Percentiles rank a stretch among this genome's conserved stretches.
These are phyloP conservation scores for Mesocricetus auratus DNA, from an alignment of 2,113 vertebrate genomes.

Conservation along the genomic window DNA sequence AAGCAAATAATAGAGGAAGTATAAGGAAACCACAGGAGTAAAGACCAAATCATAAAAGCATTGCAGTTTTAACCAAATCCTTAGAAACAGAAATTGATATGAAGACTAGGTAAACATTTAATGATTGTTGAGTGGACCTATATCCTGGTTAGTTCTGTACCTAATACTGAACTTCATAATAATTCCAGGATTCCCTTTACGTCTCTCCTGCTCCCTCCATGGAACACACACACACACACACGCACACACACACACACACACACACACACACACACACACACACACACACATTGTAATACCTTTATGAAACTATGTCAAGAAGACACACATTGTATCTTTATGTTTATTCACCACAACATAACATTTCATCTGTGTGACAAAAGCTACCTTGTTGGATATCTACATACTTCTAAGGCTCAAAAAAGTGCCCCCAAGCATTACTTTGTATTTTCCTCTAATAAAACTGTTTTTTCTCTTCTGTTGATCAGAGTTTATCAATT, in stretches of 20 bases:
- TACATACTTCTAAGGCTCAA: background rate
- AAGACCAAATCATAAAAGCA: background rate
- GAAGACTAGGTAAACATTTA: background rate
- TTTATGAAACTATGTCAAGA: background rate
- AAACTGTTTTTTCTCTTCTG: conserved; percentile 25
- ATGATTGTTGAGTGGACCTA: background rate
- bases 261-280: background rate
- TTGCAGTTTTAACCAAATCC: background rate
- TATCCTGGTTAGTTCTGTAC: background rate
- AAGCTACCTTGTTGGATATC: background rate
- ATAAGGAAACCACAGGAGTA: background rate
- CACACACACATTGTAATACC: accelerated
- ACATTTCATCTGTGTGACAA: background rate
- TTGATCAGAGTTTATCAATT: conserved; percentile 50
- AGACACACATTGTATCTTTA: background rate
- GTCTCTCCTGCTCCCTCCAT: background rate
- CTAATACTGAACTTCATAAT: background rate
- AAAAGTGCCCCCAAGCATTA: background rate
- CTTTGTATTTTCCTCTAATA: background rate
- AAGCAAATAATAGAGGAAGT: background rate
- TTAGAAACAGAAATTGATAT: background rate
- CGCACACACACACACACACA: background rate
- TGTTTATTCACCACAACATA: background rate
- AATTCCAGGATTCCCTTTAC: too few species aligned
- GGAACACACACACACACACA: background rate